A percentile compares a stretch with the other conserved stretches of the same genome.
Evolutionary conservation across 2,113 vertebrate species (phyloP).

Genomic region (Illadopsis cleaveri): DNA sequence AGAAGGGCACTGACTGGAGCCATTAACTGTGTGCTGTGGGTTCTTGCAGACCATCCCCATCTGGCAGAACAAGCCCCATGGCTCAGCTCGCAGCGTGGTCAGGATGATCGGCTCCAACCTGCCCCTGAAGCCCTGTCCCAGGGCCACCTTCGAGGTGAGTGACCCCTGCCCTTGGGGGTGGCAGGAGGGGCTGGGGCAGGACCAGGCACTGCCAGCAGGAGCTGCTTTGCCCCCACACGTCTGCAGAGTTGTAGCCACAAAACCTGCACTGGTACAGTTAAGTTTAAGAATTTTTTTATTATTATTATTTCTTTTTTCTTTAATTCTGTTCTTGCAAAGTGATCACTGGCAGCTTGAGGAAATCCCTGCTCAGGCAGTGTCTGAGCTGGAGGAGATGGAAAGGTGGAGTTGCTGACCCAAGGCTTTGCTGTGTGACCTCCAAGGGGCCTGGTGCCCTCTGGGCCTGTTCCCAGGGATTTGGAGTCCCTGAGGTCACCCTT

Average conservation of each 20-base stretch:
- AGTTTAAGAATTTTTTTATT: background rate
- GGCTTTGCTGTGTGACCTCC: background rate
- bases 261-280: fast-evolving
- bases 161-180: background rate
- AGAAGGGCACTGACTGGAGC: fast-evolving
- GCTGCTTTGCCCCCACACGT: fast-evolving
- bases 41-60: constrained; percentile 87
- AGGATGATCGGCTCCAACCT: constrained; percentile 94
- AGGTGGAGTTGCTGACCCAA: background rate
- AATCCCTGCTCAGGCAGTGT: background rate
- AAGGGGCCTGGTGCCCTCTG: background rate
- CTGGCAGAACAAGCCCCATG: constrained; percentile 97
- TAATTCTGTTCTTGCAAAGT: background rate
- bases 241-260: background rate
- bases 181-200: background rate
- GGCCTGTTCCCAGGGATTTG: background rate
- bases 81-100: constrained; percentile 93
- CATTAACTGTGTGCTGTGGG: background rate
- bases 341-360: fast-evolving
- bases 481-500: background rate
- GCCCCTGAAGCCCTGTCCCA: constrained; percentile 89
- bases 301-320: background rate
- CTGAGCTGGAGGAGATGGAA: background rate
- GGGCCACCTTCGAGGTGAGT: constrained; percentile 92
- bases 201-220: fast-evolving